Percentiles rank a stretch among this genome's conserved stretches.
These are phyloP conservation scores for Agrypnus murinus DNA, from an alignment of 2,888 invertebrate genomes.

Conservation along the genomic window DNA sequence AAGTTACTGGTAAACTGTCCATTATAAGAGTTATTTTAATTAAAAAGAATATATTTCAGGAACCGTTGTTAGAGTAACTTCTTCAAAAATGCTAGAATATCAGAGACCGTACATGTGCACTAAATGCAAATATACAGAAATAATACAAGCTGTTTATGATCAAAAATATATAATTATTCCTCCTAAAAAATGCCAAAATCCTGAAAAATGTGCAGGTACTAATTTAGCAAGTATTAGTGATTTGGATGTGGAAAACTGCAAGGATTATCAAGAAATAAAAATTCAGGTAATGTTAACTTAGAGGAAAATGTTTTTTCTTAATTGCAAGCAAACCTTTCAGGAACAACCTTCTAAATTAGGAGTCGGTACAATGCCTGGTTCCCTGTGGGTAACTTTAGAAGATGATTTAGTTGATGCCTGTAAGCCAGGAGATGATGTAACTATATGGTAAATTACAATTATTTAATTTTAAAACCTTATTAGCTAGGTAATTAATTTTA, in stretches of 20 bases:
- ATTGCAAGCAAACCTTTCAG: conserved; percentile 68
- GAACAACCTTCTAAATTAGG: conserved; percentile 84
- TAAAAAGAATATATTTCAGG: no score
- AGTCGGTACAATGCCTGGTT: conserved; percentile 83
- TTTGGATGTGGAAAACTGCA: conserved; percentile 79
- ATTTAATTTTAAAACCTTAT: conserved; percentile 35
- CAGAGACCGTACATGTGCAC: conserved; percentile 83
- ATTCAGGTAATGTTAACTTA: conserved; percentile 80
- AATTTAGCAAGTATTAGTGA: conserved; percentile 74
- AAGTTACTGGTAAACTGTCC: conserved; percentile 82
- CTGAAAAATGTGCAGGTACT: conserved; percentile 74
- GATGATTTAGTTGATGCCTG: conserved; percentile 91
- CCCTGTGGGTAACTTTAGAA: conserved; percentile 85
- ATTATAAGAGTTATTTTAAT: no score
- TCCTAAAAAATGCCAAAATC: conserved; percentile 75
- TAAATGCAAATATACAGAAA: conserved; percentile 83
- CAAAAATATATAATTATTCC: conserved; percentile 67
- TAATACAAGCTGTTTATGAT: conserved; percentile 81
- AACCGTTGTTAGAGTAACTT: conserved; percentile 85
- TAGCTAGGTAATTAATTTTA: conserved; percentile 68
- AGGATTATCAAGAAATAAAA: conserved; percentile 91
- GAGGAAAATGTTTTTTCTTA: neutral
- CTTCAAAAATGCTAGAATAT: conserved; percentile 84
- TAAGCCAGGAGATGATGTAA: conserved; percentile 92
- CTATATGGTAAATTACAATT: conserved; percentile 79